A percentile compares a stretch with the other conserved stretches of the same genome.
phyloP scores from a whole-genome alignment of 2,888 invertebrate species.

The Cetonia aurata region DNA sequence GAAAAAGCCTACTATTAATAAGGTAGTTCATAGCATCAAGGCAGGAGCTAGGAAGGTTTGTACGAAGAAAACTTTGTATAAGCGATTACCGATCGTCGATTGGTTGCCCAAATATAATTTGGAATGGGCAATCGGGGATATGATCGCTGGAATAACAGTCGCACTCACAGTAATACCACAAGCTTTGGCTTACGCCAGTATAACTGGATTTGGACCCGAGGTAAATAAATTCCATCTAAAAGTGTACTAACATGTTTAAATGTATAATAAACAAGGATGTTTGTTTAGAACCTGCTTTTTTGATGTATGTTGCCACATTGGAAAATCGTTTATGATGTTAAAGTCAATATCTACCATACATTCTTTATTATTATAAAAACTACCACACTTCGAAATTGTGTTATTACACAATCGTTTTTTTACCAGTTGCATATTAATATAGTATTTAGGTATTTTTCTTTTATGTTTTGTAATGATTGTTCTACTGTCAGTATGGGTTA shows the following conservation, averaged over 20 bases:
- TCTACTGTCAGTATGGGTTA: slow-evolving; percentile 80
- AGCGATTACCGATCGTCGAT: slow-evolving; percentile 78
- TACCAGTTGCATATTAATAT: slow-evolving; percentile 16
- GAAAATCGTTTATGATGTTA: too few species aligned
- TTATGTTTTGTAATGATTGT: not conserved
- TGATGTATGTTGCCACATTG: too few species aligned
- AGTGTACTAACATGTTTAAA: too few species aligned
- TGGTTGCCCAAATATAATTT: slow-evolving; percentile 85
- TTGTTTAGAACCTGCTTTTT: too few species aligned
- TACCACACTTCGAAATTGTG: too few species aligned
- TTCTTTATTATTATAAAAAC: too few species aligned
- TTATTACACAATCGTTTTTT: too few species aligned
- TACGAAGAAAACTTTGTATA: slow-evolving; percentile 79
- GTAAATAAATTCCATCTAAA: slow-evolving; percentile 67
- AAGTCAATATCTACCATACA: too few species aligned
- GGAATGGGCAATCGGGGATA: slow-evolving; percentile 83
- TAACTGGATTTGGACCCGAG: slow-evolving; percentile 81
- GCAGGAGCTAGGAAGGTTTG: slow-evolving; percentile 68
- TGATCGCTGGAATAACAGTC: slow-evolving; percentile 92
- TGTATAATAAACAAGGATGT: too few species aligned
- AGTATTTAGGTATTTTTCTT: not conserved
- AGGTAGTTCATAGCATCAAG: slow-evolving; percentile 63
- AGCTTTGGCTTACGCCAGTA: slow-evolving; percentile 84
- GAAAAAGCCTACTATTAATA: slow-evolving; percentile 51
- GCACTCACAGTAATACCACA: slow-evolving; percentile 95